Base-by-base conservation (phyloP, 2,113 vertebrate genomes). In the Mastomys coucha region DNA sequence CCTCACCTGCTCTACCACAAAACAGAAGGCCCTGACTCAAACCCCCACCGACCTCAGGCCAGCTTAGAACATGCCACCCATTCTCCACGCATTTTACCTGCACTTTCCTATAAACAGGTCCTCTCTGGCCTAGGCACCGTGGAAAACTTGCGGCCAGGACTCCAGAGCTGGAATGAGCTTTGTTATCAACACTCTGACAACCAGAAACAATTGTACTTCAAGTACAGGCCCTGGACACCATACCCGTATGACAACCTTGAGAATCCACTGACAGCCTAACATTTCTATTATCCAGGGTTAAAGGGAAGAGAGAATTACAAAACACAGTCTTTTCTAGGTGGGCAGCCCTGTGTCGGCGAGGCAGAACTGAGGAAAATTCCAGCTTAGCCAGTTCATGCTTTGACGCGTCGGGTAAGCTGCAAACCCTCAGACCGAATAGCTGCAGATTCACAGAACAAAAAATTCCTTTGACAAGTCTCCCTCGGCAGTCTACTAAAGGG, bases 401-500 rank as follows among this genome's bases (percentile, higher is more conserved):
- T 69, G 53, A 97, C 93, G 81, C 77, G 72, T 82, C 91, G 65
- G 89, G 60, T 86, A 81, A 86, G 81, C 49, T 58, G 78, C 0
- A 14, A 87, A 85, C 36, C 75, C 75, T 97, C 70, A n/a, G 60
- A 39, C n/a, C 20, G 19, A 94, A 94, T 7, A 88, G 88, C 90
- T 92, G 28, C 51, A 11, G 75, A 85, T 86, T 80, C 73, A 82
- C 84, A 95, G 70, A 91, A 97, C 89, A 96, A 95, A 97, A 92
- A 88, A 60, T 28, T 24, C 56, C 93, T 96, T 67, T 89, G 75
- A 92, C 90, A 93, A 95, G 86, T 87, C n/a, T 91, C 81, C 75
- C 20, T 75, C 45, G 20, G 12, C 7, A 51, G 17, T 77, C 78
- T 81, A 20, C 5, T 56, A 58, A 93, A 93, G 78, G 49, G 33